phyloP scores from a whole-genome alignment of 2,888 invertebrate genomes.

The Apocheima hispidaria region DNA sequence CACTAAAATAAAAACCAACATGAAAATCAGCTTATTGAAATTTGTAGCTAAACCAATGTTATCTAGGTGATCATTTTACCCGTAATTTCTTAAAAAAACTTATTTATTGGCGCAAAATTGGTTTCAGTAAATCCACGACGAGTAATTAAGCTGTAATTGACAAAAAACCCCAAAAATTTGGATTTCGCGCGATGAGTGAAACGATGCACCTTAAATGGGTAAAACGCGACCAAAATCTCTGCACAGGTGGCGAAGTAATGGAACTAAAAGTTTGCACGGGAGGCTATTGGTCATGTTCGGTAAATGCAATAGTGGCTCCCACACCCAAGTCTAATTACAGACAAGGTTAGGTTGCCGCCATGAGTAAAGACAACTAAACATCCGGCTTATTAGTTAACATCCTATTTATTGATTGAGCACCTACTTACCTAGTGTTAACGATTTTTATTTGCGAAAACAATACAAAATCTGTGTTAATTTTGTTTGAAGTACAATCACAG shows the following conservation, averaged over 20 bases:
- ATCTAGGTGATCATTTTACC: no score
- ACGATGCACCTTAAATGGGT: no score
- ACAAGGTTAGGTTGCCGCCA: neutral
- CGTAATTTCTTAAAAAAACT: no score
- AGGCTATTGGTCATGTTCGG: neutral
- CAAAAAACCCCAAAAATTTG: no score
- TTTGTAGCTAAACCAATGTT: no score
- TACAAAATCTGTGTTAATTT: neutral
- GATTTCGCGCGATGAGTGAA: no score
- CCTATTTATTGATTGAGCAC: conserved; percentile 11
- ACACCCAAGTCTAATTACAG: neutral
- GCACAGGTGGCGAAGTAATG: neutral
- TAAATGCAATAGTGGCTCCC: neutral
- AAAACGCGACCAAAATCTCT: neutral
- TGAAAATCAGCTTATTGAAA: no score
- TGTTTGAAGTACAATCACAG: neutral
- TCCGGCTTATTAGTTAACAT: conserved; percentile 21
- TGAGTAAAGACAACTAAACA: conserved; percentile 12
- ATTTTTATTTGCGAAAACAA: neutral
- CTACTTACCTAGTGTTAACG: neutral
- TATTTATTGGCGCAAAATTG: no score
- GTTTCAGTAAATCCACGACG: no score
- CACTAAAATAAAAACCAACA: no score
- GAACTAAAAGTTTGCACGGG: neutral
- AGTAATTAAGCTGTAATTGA: no score